phyloP scores from a whole-genome alignment of 2,113 vertebrate species.

The Hippocampus guttulatus region DNA sequence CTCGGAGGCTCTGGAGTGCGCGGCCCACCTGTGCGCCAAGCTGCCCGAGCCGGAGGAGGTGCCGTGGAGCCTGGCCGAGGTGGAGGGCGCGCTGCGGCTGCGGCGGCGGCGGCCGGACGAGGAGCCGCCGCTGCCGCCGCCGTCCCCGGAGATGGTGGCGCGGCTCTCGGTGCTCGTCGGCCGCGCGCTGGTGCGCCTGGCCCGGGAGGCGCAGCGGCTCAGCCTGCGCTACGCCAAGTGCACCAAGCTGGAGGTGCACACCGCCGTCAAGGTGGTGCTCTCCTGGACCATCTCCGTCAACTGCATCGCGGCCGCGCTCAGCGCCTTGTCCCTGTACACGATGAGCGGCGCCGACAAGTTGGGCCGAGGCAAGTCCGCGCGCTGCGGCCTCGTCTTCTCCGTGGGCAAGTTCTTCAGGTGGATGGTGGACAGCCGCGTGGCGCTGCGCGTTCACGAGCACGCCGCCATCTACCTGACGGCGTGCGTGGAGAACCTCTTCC shows the following conservation, averaged over 20 bases:
- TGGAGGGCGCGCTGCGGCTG: constrained; percentile 66
- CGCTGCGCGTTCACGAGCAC: constrained; percentile 74
- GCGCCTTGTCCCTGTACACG: constrained; percentile 76
- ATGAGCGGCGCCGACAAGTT: constrained; percentile 75
- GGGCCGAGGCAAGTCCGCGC: constrained; percentile 70
- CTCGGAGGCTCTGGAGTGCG: constrained; percentile 89
- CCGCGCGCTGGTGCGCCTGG: constrained; percentile 72
- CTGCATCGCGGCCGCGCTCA: constrained; percentile 72
- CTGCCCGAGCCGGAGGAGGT: constrained; percentile 76
- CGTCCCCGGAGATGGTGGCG: constrained; percentile 77
- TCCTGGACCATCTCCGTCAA: constrained; percentile 77
- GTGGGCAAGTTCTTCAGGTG: constrained; percentile 78
- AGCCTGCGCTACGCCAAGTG: constrained; percentile 75
- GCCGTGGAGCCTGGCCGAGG: constrained; percentile 75
- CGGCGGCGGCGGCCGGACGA: constrained; percentile 54
- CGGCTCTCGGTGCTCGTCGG: constrained; percentile 83
- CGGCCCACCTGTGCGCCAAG: constrained; percentile 77
- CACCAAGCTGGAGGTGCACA: constrained; percentile 76
- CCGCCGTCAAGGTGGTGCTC: constrained; percentile 73
- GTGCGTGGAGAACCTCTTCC: constrained; percentile 73
- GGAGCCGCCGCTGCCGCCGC: constrained; percentile 51
- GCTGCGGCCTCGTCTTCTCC: constrained; percentile 74
- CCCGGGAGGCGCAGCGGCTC: constrained; percentile 75
- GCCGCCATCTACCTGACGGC: constrained; percentile 78
- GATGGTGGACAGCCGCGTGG: constrained; percentile 78